A percentile compares a stretch with the other conserved stretches of the same genome.
Conservation (phyloP, 2,797 vertebrate species). For the Phoxinus dragarum region DNA sequence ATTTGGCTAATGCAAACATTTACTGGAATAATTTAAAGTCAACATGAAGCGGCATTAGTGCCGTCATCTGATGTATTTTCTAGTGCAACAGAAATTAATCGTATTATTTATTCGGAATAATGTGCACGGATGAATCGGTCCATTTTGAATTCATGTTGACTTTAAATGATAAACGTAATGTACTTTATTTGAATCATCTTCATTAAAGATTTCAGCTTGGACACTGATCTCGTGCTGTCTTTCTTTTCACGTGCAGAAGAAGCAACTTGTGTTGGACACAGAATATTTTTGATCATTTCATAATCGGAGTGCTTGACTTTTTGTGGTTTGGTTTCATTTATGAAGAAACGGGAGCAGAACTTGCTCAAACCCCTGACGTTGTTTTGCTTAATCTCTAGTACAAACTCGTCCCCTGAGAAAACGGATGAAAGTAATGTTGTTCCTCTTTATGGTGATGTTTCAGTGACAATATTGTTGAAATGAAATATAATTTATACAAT, state of each 20-base stretch:
- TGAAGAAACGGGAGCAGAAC: slow-evolving; percentile 61
- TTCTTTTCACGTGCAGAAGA: slow-evolving; percentile 15
- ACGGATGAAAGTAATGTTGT: not conserved
- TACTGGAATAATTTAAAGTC: slow-evolving; percentile 7
- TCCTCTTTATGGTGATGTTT: slow-evolving; percentile 1
- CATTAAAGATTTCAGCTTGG: slow-evolving; percentile 59
- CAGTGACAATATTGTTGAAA: not conserved
- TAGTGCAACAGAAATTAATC: not conserved
- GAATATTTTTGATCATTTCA: not conserved
- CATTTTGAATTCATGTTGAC: slow-evolving; percentile 65
- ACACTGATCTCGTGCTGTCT: slow-evolving; percentile 32
- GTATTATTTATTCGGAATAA: not conserved
- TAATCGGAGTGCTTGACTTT: not conserved
- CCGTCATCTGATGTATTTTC: not conserved
- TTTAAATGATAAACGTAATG: slow-evolving; percentile 63
- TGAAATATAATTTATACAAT: not conserved
- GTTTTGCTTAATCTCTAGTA: not conserved
- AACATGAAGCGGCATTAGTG: not conserved
- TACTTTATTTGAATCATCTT: slow-evolving; percentile 50
- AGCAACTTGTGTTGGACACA: not conserved
- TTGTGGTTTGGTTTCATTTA: slow-evolving; percentile 67
- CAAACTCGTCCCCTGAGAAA: slow-evolving; percentile 11
- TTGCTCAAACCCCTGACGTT: slow-evolving; percentile 17
- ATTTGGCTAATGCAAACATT: slow-evolving; percentile 10
- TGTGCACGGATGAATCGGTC: not conserved